A percentile compares a stretch with the other conserved stretches of the same genome.
Conservation (phyloP, 2,113 vertebrate species). For the Otis tarda region DNA sequence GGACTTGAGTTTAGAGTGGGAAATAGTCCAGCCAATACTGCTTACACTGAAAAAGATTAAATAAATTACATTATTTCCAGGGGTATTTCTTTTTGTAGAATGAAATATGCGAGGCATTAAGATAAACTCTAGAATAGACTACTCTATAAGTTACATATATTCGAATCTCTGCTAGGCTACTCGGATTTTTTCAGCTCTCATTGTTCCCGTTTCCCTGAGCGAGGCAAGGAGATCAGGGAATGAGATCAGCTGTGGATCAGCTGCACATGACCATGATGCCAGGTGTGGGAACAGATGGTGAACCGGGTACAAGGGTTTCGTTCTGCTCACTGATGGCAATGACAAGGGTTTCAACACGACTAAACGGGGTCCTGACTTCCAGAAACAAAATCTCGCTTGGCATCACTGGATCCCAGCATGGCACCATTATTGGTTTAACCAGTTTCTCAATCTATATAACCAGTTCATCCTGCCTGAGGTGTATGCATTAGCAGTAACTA, state of each 20-base stretch:
- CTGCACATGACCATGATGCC: too few species aligned
- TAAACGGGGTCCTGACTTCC: background rate
- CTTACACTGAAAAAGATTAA: background rate
- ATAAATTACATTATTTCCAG: background rate
- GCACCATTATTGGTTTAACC: background rate
- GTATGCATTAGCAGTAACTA: background rate
- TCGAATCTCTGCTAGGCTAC: background rate
- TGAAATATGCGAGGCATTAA: background rate
- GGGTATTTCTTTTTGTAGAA: background rate
- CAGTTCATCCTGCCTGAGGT: background rate
- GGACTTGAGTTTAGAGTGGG: background rate
- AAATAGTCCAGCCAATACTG: background rate
- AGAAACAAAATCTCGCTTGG: background rate
- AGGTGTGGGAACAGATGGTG: too few species aligned
- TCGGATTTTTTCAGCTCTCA: background rate
- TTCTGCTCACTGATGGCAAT: fast-evolving
- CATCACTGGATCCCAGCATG: background rate
- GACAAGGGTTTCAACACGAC: background rate
- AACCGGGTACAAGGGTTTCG: fast-evolving
- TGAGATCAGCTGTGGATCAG: too few species aligned
- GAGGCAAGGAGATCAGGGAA: too few species aligned
- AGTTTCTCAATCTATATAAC: background rate
- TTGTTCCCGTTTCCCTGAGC: background rate
- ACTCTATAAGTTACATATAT: background rate
- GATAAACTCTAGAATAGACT: background rate